A percentile compares a stretch with the other conserved stretches of the same genome.
These are phyloP conservation scores for Micromussa lordhowensis DNA, from an alignment of 92 coral and sea anemone genomes.

Conservation along the genomic window DNA sequence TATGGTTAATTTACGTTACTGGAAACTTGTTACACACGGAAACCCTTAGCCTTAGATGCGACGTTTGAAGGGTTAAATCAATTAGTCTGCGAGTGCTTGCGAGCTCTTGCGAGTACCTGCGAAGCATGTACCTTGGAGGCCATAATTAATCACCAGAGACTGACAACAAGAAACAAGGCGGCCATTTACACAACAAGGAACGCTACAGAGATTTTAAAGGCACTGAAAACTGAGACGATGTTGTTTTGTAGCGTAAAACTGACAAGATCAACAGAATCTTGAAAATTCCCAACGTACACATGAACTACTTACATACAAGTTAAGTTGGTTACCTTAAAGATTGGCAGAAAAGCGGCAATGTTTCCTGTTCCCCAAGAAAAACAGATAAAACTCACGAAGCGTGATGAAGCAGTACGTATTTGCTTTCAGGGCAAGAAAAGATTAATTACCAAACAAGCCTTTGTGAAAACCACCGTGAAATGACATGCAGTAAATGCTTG, in stretches of 20 bases:
- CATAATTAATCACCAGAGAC: neutral
- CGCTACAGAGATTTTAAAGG: neutral
- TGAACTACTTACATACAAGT: neutral
- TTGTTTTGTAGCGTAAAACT: constrained; percentile 17
- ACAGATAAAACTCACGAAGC: neutral
- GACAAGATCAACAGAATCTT: too few relatives aligned
- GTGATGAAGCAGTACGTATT: neutral
- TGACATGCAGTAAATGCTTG: constrained; percentile 3
- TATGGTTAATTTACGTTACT: neutral
- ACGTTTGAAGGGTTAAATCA: neutral
- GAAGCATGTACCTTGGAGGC: neutral
- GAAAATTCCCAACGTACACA: neutral
- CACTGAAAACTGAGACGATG: neutral
- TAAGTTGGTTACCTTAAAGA: neutral
- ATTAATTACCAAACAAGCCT: constrained; percentile 18
- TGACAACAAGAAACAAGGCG: neutral
- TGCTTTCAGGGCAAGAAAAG: neutral
- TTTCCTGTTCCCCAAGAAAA: neutral
- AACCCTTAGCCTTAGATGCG: neutral
- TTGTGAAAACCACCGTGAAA: constrained; percentile 35
- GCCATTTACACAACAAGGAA: neutral
- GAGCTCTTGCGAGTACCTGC: neutral
- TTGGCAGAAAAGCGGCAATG: neutral
- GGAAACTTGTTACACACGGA: neutral
- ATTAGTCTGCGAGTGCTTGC: neutral